Percentiles rank a stretch among this genome's conserved stretches.
These are phyloP conservation scores for Erythrolamprus reginae DNA, from an alignment of 2,113 vertebrate genomes.

Conservation along the genomic window DNA sequence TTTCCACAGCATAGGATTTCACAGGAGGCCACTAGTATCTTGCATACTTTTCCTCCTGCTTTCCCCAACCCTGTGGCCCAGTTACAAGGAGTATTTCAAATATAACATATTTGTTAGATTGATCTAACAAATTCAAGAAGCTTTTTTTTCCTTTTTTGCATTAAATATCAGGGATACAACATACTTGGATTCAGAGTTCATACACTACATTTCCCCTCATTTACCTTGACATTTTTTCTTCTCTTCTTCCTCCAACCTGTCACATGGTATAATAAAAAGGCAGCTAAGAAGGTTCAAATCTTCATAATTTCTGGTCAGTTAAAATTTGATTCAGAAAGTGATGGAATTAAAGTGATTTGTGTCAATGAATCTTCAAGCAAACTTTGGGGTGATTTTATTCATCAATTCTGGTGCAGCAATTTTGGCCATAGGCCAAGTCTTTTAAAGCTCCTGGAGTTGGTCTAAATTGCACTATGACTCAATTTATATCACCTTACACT, in stretches of 20 bases:
- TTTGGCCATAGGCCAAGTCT: background rate
- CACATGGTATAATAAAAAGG: conserved; percentile 19
- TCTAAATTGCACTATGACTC: conserved; percentile 41
- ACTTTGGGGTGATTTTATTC: conserved; percentile 23
- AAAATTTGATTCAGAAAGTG: background rate
- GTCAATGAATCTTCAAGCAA: background rate
- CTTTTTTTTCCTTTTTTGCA: background rate
- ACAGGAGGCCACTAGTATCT: background rate
- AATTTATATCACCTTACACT: conserved; percentile 48
- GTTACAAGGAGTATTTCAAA: background rate
- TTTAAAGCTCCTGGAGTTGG: conserved; percentile 36
- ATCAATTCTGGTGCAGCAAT: conserved; percentile 21
- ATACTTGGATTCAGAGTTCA: background rate
- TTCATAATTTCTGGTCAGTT: background rate
- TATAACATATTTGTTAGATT: background rate
- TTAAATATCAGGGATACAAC: background rate
- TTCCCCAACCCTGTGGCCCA: background rate
- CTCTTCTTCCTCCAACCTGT: background rate
- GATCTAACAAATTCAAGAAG: background rate
- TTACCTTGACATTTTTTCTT: background rate
- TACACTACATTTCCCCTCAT: background rate
- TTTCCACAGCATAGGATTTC: background rate
- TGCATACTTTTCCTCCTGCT: background rate
- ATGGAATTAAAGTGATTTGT: background rate
- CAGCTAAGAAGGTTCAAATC: background rate